Conservation (phyloP, 1,140 invertebrate genomes). For the Steinernema khuongi region DNA sequence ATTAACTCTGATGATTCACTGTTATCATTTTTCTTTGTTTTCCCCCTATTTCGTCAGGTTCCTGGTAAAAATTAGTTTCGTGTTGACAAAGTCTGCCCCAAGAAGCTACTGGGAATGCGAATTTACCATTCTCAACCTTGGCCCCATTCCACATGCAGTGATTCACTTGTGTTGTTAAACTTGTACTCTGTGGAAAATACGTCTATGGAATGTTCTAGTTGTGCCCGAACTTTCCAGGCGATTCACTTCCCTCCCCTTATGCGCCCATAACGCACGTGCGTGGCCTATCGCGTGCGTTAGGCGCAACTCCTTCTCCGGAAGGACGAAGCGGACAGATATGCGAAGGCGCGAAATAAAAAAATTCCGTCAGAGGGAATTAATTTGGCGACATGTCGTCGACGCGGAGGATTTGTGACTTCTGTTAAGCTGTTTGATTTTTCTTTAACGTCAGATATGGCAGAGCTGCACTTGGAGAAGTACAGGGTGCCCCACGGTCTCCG, state of each 20-base stretch:
- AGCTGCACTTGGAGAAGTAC: conserved; percentile 19
- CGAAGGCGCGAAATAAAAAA: background rate
- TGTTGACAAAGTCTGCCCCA: too few relatives aligned
- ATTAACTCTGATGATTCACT: too few relatives aligned
- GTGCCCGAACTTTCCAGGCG: too few relatives aligned
- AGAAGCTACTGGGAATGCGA: too few relatives aligned
- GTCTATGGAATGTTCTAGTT: too few relatives aligned
- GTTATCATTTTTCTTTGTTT: too few relatives aligned
- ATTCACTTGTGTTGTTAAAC: too few relatives aligned
- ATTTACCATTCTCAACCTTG: too few relatives aligned
- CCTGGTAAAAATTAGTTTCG: too few relatives aligned
- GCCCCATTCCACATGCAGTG: too few relatives aligned
- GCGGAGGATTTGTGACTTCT: background rate
- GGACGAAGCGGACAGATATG: background rate
- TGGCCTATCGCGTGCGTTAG: background rate
- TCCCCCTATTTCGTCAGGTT: too few relatives aligned
- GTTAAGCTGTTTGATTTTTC: background rate
- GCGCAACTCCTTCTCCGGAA: background rate
- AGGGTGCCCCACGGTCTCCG: conserved; percentile 37
- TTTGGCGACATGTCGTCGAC: background rate
- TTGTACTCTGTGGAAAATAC: too few relatives aligned
- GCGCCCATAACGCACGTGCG: background rate
- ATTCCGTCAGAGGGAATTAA: background rate
- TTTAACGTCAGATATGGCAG: conserved; percentile 7
- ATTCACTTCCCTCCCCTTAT: background rate